Percentiles rank a stretch among this genome's conserved stretches.
Conservation (phyloP, 2,797 vertebrate genomes). For the Ptychobarbus kaznakovi region DNA sequence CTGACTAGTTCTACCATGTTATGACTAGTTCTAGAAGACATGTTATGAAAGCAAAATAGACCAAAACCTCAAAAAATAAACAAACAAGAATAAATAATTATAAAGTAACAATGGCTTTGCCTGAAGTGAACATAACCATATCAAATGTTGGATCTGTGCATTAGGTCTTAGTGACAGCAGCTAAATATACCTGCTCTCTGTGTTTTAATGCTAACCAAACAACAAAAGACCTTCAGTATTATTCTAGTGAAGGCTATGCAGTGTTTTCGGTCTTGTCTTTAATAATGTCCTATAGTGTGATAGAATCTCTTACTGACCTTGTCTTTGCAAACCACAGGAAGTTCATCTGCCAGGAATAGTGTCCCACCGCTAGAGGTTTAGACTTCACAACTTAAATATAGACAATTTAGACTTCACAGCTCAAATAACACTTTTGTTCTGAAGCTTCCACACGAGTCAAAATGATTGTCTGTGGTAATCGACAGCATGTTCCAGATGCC, state of each 20-base stretch:
- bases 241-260: background rate
- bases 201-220: background rate
- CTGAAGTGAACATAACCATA: no score
- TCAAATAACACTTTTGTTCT: background rate
- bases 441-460: background rate
- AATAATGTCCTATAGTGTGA: background rate
- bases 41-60: background rate
- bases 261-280: background rate
- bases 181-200: background rate
- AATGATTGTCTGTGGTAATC: background rate
- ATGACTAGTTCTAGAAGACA: background rate
- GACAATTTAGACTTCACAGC: background rate
- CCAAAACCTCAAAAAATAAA: background rate
- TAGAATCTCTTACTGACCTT: background rate
- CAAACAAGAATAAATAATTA: background rate
- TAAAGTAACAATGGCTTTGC: no score
- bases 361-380: background rate
- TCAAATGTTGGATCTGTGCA: no score
- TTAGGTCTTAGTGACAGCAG: background rate
- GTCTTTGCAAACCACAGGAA: background rate
- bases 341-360: background rate
- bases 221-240: background rate
- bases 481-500: background rate
- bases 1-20: no score
- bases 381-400: background rate